Base-by-base conservation (phyloP, 1,140 invertebrate genomes). In the Calliopsis andreniformis region DNA sequence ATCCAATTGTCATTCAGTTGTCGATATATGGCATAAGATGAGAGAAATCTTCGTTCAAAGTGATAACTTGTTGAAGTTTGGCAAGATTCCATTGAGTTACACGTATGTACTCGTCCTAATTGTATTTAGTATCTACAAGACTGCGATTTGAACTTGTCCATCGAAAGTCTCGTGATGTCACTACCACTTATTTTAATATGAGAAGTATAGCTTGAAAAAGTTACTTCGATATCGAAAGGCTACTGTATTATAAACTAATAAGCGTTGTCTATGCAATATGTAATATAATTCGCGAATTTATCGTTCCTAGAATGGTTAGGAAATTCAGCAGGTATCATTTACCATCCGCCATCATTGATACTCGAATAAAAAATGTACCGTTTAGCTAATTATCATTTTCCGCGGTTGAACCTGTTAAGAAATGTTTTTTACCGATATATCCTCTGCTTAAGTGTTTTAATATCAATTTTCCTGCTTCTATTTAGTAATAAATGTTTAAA, bases 231-330 rank as follows among this genome's bases (percentile, higher is more conserved):
- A 68, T 7, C 35, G 20, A 30, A 28, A 47, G 25, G 23, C 23
- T 51, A 20, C 28, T 75, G 32, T 69, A 68, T 68, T 68, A 51
- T 59, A 76, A 39, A 58, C 6, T 69, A 68, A 51, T 51, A 18
- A 63, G 45, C 43, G 23, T 66, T 42, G 32, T 73, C 20, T 73
- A 55, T 73, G 55, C 64, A 76, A 76, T 68, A 59, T 76, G 64
- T 69, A 67, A 58, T 39, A 58, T 75, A 73, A 28, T 39, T 49
- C 43, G 6, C 39, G 45, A 45, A 61, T 45, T 28, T 42, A 71
- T 47, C 39, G 6, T 71, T 71, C 68, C 49, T 77, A 77, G 2
- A 56, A 23, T 56, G 12, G 25, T 30, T 72, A 64, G 49, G 49
- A 63, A 56, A 2, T 49, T 55, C 23, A 2, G 18, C 1, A 20